These are phyloP conservation scores for Molossus molossus DNA, from an alignment of 2,797 vertebrate genomes.

Conservation along the genomic window DNA sequence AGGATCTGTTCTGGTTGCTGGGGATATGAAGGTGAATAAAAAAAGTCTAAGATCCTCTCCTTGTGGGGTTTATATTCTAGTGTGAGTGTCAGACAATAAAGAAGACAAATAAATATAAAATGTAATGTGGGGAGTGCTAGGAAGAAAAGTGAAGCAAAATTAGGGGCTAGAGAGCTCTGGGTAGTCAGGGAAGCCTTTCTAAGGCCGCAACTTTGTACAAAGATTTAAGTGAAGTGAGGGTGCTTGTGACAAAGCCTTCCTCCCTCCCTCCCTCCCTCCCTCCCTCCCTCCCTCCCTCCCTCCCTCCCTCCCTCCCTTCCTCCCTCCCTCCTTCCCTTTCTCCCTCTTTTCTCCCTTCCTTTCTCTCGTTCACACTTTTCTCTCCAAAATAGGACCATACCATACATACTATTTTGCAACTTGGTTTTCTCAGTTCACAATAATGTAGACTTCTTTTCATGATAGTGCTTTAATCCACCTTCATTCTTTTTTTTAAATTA, in stretches of 20 bases:
- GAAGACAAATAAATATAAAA: neutral
- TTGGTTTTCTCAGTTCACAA: neutral
- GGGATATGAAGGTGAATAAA: neutral
- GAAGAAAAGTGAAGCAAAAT: neutral
- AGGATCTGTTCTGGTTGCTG: neutral
- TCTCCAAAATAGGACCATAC: neutral
- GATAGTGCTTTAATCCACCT: neutral
- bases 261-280: neutral
- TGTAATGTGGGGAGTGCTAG: neutral
- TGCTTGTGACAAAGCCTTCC: neutral
- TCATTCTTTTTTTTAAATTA: neutral
- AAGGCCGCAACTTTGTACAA: neutral
- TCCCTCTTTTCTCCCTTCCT: neutral
- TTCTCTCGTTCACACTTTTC: neutral
- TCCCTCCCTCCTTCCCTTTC: too few species aligned
- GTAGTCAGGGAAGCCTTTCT: neutral
- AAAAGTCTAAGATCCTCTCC: neutral
- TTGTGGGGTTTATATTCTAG: neutral
- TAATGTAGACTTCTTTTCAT: neutral
- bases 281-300: neutral
- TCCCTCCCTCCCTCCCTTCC: too few species aligned
- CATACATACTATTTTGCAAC: neutral
- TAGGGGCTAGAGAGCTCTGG: neutral
- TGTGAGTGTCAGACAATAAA: neutral
- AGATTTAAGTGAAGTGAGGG: neutral